These are phyloP conservation scores for Coenonympha glycerion DNA, from an alignment of 2,888 invertebrate genomes.

Conservation along the genomic window DNA sequence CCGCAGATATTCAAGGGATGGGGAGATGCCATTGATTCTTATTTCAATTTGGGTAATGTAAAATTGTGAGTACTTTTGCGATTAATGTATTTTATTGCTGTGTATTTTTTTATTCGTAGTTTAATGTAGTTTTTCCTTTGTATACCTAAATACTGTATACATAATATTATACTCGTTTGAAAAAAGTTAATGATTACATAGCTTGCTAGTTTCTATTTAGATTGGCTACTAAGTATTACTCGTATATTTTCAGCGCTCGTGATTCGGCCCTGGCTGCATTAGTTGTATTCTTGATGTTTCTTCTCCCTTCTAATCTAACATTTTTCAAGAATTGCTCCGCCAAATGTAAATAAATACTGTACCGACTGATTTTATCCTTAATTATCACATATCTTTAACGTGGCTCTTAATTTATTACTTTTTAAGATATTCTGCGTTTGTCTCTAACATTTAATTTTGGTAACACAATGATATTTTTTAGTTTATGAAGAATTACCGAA, in stretches of 20 bases:
- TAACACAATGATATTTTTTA: conserved; percentile 36
- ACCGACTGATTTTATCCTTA: conserved; percentile 7
- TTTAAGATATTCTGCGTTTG: no score
- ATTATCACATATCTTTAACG: no score
- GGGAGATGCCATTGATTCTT: conserved; percentile 41
- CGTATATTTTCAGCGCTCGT: conserved; percentile 37
- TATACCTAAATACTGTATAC: no score
- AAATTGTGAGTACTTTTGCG: conserved; percentile 54
- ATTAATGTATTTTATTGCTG: no score
- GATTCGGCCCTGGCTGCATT: conserved; percentile 51
- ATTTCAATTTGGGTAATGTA: conserved; percentile 24
- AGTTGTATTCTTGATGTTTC: conserved; percentile 44
- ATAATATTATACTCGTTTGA: no score
- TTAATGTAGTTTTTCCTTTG: no score
- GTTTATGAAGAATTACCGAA: conserved; percentile 49
- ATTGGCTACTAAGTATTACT: no score
- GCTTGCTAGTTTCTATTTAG: background rate
- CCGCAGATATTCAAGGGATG: conserved; percentile 62
- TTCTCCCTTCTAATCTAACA: conserved; percentile 40
- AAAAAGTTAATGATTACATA: no score
- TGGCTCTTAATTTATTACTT: no score
- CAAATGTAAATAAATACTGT: conserved; percentile 48
- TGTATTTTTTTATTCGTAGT: no score
- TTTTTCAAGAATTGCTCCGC: conserved; percentile 44
- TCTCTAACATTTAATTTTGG: no score